Percentiles rank a stretch among this genome's conserved stretches.
These are phyloP conservation scores for Chascanopsetta lugubris DNA, from an alignment of 2,113 vertebrate genomes.

Conservation along the genomic window DNA sequence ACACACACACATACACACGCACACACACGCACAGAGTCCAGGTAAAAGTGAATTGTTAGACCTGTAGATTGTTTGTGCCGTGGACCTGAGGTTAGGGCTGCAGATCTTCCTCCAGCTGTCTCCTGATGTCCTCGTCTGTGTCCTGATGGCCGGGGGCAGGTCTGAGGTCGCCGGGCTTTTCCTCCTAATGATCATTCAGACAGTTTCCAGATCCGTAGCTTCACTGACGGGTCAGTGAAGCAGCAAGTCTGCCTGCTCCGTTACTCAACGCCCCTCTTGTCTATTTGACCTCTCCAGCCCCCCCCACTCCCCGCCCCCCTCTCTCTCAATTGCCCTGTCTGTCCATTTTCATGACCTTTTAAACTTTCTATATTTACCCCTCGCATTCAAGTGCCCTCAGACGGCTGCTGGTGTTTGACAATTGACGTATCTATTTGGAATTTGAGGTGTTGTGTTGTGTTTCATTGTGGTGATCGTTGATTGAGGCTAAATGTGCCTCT, in stretches of 20 bases:
- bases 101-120: not conserved
- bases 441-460: too few relatives aligned
- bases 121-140: constrained; percentile 22
- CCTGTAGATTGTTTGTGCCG: constrained; percentile 14
- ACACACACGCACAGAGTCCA: not conserved
- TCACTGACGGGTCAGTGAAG: constrained; percentile 29
- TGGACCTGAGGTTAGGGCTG: constrained; percentile 23
- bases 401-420: constrained; percentile 12
- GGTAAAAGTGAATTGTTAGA: not conserved
- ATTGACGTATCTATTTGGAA: too few relatives aligned
- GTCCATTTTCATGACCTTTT: not conserved
- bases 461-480: too few relatives aligned
- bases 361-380: not conserved
- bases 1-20: not conserved
- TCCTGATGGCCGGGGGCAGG: constrained; percentile 14
- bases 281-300: constrained; percentile 24
- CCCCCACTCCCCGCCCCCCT: not conserved
- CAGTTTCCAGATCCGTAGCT: constrained; percentile 29
- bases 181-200: constrained; percentile 39
- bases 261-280: constrained; percentile 24
- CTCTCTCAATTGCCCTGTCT: not conserved
- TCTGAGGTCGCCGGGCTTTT: constrained; percentile 17
- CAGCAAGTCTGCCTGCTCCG: constrained; percentile 12
- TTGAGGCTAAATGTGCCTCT: too few relatives aligned
- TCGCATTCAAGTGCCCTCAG: constrained; percentile 6